Evolutionary conservation across 2,797 vertebrate species (phyloP), one percentile per base, ranked within the genome.

Genomic region (Poecile montanus): DNA sequence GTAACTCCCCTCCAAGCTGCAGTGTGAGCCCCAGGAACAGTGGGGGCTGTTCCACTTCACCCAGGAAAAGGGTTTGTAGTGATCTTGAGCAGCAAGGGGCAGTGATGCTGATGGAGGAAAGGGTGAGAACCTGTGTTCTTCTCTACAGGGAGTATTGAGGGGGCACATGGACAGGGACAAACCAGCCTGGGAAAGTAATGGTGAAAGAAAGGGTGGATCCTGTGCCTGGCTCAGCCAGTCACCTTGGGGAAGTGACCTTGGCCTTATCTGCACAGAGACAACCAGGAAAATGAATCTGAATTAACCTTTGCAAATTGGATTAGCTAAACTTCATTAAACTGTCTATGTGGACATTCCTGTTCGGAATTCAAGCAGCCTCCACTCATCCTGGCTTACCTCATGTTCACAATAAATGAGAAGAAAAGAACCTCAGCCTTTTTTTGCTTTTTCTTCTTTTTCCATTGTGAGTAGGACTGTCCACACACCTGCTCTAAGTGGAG

Each of bases 231-330:
- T 85, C 66, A 78, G 82, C 21, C 66, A 66, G 54, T 91, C 88
- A 94, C 87, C 78, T 87, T 89, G 92, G 63, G 73, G 78, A 76
- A 91, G 71, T 51, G 84, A 79, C 89, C 91, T 92, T 88, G 89
- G 93, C 83, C 79, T 94, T 94, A 95, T 88, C 89, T 95, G 75
- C 90, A 86, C 79, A 51, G 58, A 91, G 58, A 81, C 94, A 91
- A 94, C 92, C 94, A 81, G 70, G 89, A 88, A 88, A 95, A 94
- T 78, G 62, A 88, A 94, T 94, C 96, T 88, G 91, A 94, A 96
- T 94, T 94, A 94, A 94, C 95, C 91, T 95, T 96, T 89, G 75
- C 93, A 92, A 93, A 96, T 88, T 95, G 85, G 70, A 95, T 96
- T 92, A 95, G 91, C 72, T 85, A 94, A 96, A 94, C 93, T 94